Evolutionary conservation across 1,140 invertebrate genomes (phyloP), one percentile per base, ranked within the genome.

Genomic region (Heliconius nattereri): DNA sequence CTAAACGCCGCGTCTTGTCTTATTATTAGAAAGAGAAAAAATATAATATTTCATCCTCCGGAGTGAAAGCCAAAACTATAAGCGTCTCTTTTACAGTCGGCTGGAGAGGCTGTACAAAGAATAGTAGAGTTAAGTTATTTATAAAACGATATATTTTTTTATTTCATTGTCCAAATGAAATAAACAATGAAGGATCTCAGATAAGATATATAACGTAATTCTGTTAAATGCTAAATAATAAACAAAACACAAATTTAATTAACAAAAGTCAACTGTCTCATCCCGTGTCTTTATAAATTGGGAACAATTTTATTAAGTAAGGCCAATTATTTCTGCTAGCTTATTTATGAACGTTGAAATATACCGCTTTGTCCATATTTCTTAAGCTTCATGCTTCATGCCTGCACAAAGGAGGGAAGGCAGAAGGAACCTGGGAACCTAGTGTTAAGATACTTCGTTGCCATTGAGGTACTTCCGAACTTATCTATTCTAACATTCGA

Each of bases 181-280:
- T 45, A 60, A 23, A 7, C 5, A 1, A 11, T 11, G 54, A 26
- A 60, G 9, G n/a, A 60, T 26, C 54, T 9, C 54, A 9, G 54
- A 60, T 60, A 60, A 60, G 54, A 60, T 60, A 60, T 60, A 7
- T 52, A 20, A 52, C 2, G 6, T 52, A 52, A 20, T 52, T 60
- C 54, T 60, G 20, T 66, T 66, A 26, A 66, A 29, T 29, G 9
- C 13, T 13, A 66, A 66, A 66, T 66, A 66, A 60, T 66, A 66
- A 66, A 26, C 60, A 13, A 66, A 66, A 66, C 23, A 26, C 23
- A 66, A 66, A 66, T 66, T 66, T 66, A 66, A 66, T 66, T 66
- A 66, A 60, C 40, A 9, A 66, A 29, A 66, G 60, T 66, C 26
- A 66, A 66, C 60, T 66, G 60, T 29, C 60, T 29, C 11, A 29